Base-by-base conservation (phyloP, 2,113 vertebrate species). In the Xiphias gladius region DNA sequence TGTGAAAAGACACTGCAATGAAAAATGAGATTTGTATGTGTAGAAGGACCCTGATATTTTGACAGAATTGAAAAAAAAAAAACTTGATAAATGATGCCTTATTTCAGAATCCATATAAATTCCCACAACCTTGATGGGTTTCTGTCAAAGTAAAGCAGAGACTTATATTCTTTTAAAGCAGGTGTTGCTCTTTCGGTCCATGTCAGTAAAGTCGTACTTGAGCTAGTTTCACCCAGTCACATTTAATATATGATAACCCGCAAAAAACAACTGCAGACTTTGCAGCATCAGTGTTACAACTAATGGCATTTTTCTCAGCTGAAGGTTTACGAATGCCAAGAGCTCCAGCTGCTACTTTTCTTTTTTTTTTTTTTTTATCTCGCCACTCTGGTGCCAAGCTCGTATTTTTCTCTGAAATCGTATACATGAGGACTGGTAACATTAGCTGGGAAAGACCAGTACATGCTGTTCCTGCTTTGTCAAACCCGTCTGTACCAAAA, bases 401-500 rank as follows among this genome's bases (percentile, higher is more conserved):
- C 61, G 41, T 84, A 57, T 82, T 89, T 80, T 80, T 57, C 77
- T 70, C 55, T 80, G 82, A 76, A 83, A 84, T 67, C 65, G 76
- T 79, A 76, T 62, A 50, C 82, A 82, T 35, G 59, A 89, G 65
- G 77, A 26, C 67, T 79, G 79, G 69, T 76, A 69, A 59, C 22
- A 32, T 74, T 24, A 62, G 52, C 72, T 37, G 66, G 17, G 54
- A 35, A 20, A 63, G 62, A 64, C 39, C 28, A 85, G 89, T 9
- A 91, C 90, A 85, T 32, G 55, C 80, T 86, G 80, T 91, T 90
- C 87, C 79, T 80, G 68, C 79, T 78, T 82, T 77, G 59, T 86
- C 66, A 77, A n/a, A 70, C 66, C 35, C 48, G 54, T 63, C 76
- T 71, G 61, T 58, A 52, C 66, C 48, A 48, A 74, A 67, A 83